Conservation (phyloP, 1,140 invertebrate species). For the Diploscapter pachys region DNA sequence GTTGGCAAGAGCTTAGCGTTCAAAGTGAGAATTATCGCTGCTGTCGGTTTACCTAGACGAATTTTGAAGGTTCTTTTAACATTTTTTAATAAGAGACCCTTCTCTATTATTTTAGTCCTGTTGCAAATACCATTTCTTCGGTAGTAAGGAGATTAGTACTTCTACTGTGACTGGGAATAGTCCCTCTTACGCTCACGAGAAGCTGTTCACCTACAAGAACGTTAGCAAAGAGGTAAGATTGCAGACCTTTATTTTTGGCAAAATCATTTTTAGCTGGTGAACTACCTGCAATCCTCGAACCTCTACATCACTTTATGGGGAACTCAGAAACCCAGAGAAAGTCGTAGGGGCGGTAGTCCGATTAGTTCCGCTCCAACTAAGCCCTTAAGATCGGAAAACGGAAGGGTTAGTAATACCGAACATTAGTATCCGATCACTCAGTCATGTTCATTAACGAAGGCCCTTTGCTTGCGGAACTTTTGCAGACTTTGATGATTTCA, state of each 20-base stretch:
- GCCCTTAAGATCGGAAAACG: no score
- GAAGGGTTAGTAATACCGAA: no score
- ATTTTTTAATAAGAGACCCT: conserved; percentile 1
- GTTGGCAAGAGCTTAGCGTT: conserved; percentile 54
- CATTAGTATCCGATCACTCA: no score
- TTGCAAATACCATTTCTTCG: conserved; percentile 66
- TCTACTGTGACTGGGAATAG: conserved; percentile 62
- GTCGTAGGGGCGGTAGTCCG: no score
- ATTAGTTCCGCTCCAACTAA: no score
- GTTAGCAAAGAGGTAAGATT: conserved; percentile 62
- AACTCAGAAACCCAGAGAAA: conserved; percentile 2
- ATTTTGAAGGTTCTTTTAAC: conserved; percentile 41
- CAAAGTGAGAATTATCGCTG: conserved; percentile 56
- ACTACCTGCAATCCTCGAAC: conserved; percentile 63
- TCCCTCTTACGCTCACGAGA: conserved; percentile 65
- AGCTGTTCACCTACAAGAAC: conserved; percentile 60
- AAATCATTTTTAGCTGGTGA: conserved; percentile 59
- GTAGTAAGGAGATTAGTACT: conserved; percentile 62
- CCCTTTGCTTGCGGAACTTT: no score
- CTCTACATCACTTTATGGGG: conserved; percentile 65
- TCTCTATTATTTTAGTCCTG: conserved; percentile 57
- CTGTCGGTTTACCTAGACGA: conserved; percentile 47
- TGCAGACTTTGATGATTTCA: no score
- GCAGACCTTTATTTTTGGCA: not conserved
- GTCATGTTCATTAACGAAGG: no score